A percentile compares a stretch with the other conserved stretches of the same genome.
These are phyloP conservation scores for Dendroctonus valens DNA, from an alignment of 1,140 invertebrate genomes.

Conservation along the genomic window DNA sequence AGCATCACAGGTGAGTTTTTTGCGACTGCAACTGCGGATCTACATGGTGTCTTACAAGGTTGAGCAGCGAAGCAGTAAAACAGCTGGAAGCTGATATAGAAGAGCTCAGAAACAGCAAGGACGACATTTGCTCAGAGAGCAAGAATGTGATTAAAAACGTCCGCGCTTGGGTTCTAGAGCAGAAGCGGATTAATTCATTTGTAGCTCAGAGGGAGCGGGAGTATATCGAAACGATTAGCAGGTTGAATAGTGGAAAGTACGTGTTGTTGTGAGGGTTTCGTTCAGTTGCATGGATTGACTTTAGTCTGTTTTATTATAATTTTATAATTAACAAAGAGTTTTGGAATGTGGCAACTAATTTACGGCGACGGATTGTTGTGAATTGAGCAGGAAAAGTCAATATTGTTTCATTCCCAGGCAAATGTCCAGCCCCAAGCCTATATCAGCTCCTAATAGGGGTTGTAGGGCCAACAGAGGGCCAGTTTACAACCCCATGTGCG, in stretches of 20 bases:
- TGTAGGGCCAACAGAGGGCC: not conserved
- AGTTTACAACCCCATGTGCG: slow-evolving; percentile 4
- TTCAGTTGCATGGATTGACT: not conserved
- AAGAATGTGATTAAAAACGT: slow-evolving; percentile 42
- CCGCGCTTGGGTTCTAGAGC: slow-evolving; percentile 41
- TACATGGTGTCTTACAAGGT: not conserved
- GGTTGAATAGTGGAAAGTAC: slow-evolving; percentile 24
- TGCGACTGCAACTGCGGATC: not conserved
- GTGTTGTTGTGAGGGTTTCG: slow-evolving; percentile 11
- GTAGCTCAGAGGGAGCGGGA: slow-evolving; percentile 36
- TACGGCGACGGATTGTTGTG: too few relatives aligned
- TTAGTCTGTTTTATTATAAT: not conserved
- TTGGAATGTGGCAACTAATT: not conserved
- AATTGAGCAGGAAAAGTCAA: too few relatives aligned
- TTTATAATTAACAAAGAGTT: slow-evolving; percentile 7
- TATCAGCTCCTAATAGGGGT: not conserved
- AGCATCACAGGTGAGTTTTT: slow-evolving; percentile 32
- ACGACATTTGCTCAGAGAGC: slow-evolving; percentile 42
- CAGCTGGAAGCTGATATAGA: slow-evolving; percentile 39
- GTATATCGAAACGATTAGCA: slow-evolving; percentile 28
- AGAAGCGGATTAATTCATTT: slow-evolving; percentile 42
- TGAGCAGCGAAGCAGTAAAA: slow-evolving; percentile 6
- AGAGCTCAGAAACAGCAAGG: slow-evolving; percentile 38
- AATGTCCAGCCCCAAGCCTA: not conserved
- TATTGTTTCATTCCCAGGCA: too few relatives aligned